Conservation (phyloP, 2,797 vertebrate genomes). For the Pangasius krempfi region DNA sequence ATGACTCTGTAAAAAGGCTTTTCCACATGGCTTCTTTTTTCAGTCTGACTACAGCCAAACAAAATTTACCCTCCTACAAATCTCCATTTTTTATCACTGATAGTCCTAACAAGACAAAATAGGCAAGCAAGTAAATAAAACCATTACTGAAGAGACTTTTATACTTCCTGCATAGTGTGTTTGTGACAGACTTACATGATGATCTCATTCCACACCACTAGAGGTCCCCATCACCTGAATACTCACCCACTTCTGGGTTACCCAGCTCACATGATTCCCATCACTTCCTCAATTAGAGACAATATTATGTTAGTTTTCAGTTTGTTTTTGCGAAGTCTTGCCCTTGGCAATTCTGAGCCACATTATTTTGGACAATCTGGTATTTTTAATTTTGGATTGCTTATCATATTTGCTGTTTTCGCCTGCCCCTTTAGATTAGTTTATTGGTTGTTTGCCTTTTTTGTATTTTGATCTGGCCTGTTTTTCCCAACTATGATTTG, state of each 20-base stretch:
- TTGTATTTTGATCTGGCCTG: background rate
- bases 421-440: background rate
- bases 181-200: background rate
- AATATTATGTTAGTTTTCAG: background rate
- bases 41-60: background rate
- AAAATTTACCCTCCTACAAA: no score
- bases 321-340: background rate
- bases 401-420: background rate
- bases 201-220: background rate
- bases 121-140: constrained; percentile 33
- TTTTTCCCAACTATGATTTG: background rate
- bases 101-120: constrained; percentile 64
- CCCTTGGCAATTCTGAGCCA: background rate
- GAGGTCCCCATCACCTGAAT: background rate
- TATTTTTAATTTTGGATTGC: background rate
- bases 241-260: background rate
- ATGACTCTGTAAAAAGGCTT: background rate
- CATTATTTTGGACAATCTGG: background rate
- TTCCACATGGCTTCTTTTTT: background rate
- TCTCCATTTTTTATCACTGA: constrained; percentile 58
- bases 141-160: constrained; percentile 41
- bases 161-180: constrained; percentile 55
- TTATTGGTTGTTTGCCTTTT: background rate
- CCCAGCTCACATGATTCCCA: background rate
- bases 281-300: background rate